Conservation (phyloP, 2,888 invertebrate species). For the Atethmia centrago region DNA sequence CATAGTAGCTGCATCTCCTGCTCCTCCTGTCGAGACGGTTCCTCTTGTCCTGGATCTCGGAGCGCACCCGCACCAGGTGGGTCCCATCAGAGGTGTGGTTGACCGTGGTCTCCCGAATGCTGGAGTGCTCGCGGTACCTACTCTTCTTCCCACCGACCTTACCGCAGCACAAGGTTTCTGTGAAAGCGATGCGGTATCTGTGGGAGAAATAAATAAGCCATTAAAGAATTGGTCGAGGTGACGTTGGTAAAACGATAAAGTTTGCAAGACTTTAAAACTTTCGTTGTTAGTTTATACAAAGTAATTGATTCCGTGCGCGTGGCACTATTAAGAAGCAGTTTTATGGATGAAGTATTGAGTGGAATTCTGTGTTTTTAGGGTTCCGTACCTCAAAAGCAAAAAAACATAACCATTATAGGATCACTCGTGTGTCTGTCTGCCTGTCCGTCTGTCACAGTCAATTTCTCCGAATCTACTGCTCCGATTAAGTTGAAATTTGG, state of each 20-base stretch:
- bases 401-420: too few relatives aligned
- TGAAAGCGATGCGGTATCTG: conserved; percentile 95
- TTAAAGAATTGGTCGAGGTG: background rate
- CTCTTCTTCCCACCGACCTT: conserved; percentile 83
- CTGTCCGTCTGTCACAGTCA: too few relatives aligned
- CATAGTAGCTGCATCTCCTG: conserved; percentile 75
- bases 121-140: conserved; percentile 91
- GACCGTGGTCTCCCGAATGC: conserved; percentile 91
- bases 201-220: conserved; percentile 65
- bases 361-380: background rate
- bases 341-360: background rate
- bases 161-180: conserved; percentile 93
- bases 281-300: background rate
- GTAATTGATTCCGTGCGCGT: background rate
- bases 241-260: background rate
- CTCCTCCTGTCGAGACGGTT: conserved; percentile 68
- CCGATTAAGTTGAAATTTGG: too few relatives aligned
- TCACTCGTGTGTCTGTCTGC: too few relatives aligned
- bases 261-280: background rate
- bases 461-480: too few relatives aligned
- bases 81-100: conserved; percentile 86
- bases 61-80: conserved; percentile 85
- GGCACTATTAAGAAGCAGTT: too few relatives aligned
- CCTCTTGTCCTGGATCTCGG: conserved; percentile 73
- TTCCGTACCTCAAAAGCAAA: too few relatives aligned